Conservation (phyloP, 2,797 vertebrate genomes). For the Gymnocypris eckloni region DNA sequence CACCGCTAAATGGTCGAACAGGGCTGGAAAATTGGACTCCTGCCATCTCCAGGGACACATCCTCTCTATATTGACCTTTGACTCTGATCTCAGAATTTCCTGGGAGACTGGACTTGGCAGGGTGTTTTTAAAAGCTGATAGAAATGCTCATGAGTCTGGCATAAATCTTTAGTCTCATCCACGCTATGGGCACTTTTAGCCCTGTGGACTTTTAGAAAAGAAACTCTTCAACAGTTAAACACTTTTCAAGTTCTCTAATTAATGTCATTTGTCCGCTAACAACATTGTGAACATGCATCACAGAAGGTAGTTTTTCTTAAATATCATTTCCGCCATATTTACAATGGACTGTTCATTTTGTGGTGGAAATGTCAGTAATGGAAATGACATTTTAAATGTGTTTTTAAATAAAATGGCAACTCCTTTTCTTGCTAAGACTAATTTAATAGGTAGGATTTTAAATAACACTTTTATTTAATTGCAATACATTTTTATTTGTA, state of each 20-base stretch:
- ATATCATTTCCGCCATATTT: background rate
- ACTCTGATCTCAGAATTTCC: constrained; percentile 35
- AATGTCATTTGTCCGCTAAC: background rate
- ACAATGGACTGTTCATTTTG: background rate
- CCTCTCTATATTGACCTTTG: constrained; percentile 47
- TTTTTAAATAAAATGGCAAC: background rate
- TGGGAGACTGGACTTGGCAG: constrained; percentile 16
- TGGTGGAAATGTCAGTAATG: background rate
- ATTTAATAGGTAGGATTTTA: background rate
- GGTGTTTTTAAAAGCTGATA: constrained; percentile 3
- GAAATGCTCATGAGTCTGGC: background rate
- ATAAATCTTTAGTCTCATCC: background rate
- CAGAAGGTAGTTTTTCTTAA: background rate
- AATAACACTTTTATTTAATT: background rate
- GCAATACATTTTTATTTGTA: no score
- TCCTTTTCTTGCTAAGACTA: background rate
- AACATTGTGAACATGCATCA: background rate
- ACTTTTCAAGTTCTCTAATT: background rate
- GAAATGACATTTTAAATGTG: background rate
- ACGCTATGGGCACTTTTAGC: background rate
- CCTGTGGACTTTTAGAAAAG: background rate
- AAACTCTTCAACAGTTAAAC: background rate
- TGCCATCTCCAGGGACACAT: constrained; percentile 61
- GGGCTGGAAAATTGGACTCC: constrained; percentile 62
- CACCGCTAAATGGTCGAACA: constrained; percentile 68